phyloP scores from a whole-genome alignment of 2,888 invertebrate species.

The Ornithoptera priamus region DNA sequence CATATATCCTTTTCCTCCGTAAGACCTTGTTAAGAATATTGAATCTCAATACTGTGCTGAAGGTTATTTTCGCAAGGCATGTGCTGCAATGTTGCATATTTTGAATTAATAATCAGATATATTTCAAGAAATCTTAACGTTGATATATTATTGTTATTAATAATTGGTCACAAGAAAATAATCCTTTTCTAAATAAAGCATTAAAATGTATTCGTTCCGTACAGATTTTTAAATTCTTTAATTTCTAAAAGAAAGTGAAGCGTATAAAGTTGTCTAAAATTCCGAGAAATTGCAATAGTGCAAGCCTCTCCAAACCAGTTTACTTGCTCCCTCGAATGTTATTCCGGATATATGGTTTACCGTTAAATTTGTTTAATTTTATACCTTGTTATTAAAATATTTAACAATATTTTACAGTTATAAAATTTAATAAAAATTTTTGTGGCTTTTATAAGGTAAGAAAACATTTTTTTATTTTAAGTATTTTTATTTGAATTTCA shows the following conservation, averaged over 20 bases:
- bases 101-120: neutral
- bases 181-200: neutral
- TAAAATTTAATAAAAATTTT: neutral
- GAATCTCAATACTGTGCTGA: slow-evolving; percentile 28
- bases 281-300: slow-evolving; percentile 14
- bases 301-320: slow-evolving; percentile 17
- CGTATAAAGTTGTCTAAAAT: slow-evolving; percentile 2
- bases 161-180: neutral
- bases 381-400: neutral
- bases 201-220: neutral
- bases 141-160: neutral
- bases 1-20: slow-evolving; percentile 24
- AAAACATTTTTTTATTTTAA: too few relatives aligned
- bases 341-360: slow-evolving; percentile 4
- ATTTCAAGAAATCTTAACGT: too few relatives aligned
- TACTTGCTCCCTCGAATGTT: slow-evolving; percentile 3
- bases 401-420: neutral
- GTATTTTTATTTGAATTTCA: too few relatives aligned
- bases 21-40: slow-evolving; percentile 29
- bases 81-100: slow-evolving; percentile 3
- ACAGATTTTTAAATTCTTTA: neutral
- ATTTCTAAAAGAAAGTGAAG: slow-evolving; percentile 14
- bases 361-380: slow-evolving; percentile 1
- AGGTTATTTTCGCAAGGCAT: slow-evolving; percentile 24
- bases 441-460: neutral